Evolutionary conservation across 2,113 vertebrate species (phyloP).

Genomic region (Thamnaconus septentrionalis): DNA sequence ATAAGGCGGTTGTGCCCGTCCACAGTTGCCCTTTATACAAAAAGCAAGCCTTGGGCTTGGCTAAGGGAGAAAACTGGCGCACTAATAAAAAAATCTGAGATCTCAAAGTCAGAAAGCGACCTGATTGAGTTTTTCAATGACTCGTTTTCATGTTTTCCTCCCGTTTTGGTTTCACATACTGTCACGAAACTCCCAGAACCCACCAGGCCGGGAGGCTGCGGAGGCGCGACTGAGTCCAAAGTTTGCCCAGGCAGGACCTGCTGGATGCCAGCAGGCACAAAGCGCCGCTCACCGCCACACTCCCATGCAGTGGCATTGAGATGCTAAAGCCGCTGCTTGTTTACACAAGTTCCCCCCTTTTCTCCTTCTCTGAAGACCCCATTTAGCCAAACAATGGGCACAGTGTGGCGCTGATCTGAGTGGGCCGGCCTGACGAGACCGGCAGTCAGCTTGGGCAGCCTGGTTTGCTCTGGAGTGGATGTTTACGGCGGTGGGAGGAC

Average conservation of each 20-base stretch:
- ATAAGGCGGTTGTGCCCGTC: too few species aligned
- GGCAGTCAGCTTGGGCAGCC: conserved; percentile 65
- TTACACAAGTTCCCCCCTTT: conserved; percentile 76
- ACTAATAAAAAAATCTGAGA: too few species aligned
- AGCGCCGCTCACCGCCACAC: conserved; percentile 58
- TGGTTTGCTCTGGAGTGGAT: conserved; percentile 74
- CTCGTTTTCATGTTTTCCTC: too few species aligned
- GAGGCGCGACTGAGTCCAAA: conserved; percentile 34
- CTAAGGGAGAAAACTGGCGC: too few species aligned
- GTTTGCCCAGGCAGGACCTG: conserved; percentile 57
- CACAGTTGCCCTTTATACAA: too few species aligned
- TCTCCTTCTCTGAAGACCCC: conserved; percentile 63
- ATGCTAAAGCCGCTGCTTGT: conserved; percentile 76
- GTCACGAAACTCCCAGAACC: too few species aligned
- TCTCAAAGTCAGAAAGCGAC: too few species aligned
- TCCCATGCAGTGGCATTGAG: conserved; percentile 75
- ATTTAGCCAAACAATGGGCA: conserved; percentile 74
- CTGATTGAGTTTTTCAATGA: too few species aligned
- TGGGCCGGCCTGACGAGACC: conserved; percentile 64
- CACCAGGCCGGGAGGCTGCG: background rate
- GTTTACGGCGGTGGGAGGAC: conserved; percentile 73
- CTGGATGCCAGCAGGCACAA: conserved; percentile 49
- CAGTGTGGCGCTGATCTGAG: conserved; percentile 74
- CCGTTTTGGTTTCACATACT: too few species aligned
- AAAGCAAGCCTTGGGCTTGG: too few species aligned